A percentile compares a stretch with the other conserved stretches of the same genome.
These are phyloP conservation scores for Hypercompe scribonia DNA, from an alignment of 2,888 invertebrate species.

Conservation along the genomic window DNA sequence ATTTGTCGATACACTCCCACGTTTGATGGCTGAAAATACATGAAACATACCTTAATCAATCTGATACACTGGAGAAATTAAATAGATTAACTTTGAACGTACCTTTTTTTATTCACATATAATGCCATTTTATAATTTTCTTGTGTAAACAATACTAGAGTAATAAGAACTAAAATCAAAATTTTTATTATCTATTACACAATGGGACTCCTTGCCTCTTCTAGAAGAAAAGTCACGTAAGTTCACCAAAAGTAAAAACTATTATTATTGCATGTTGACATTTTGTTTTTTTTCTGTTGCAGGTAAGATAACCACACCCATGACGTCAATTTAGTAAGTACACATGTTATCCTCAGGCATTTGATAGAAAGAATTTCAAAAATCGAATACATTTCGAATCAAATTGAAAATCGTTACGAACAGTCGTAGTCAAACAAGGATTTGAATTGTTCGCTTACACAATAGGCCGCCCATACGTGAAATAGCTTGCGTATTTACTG, in stretches of 20 bases:
- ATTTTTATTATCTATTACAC: too few species aligned
- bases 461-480: conserved; percentile 1
- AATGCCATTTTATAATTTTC: too few species aligned
- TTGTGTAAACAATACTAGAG: too few species aligned
- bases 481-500: conserved; percentile 23
- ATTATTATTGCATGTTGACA: not conserved
- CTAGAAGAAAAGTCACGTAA: too few species aligned
- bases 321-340: not conserved
- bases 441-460: not conserved
- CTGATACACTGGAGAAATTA: not conserved
- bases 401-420: conserved; percentile 1
- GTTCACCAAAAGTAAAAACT: too few species aligned
- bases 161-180: too few species aligned
- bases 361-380: not conserved
- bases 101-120: not conserved
- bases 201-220: too few species aligned
- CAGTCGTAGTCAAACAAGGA: conserved; percentile 1
- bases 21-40: not conserved
- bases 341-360: not conserved
- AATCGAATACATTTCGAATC: conserved; percentile 4
- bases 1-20: not conserved
- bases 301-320: conserved; percentile 60
- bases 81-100: not conserved
- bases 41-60: not conserved
- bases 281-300: conserved; percentile 54